Evolutionary conservation across 2,797 vertebrate species (phyloP).

Genomic region (Glossophaga mutica): DNA sequence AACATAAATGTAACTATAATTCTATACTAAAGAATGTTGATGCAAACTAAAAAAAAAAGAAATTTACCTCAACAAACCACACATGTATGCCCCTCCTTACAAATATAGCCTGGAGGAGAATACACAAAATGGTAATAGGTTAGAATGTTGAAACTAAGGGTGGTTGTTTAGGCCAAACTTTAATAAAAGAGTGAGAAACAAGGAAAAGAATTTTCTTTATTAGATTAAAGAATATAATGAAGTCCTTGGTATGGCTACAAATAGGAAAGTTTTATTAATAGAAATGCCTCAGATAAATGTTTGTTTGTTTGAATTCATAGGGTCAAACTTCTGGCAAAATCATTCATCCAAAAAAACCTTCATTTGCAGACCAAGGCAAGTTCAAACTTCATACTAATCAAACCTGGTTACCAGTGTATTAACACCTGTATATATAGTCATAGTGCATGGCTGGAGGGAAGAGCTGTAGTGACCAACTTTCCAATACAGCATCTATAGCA

Average conservation of each 20-base stretch:
- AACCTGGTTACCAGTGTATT: not conserved
- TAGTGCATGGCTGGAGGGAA: not conserved
- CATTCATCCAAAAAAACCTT: not conserved
- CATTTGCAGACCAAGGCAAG: not conserved
- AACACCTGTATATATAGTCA: not conserved
- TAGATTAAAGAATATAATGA: not conserved
- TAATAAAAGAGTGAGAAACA: not conserved
- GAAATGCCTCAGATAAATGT: not conserved
- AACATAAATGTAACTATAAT: not conserved
- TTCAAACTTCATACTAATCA: not conserved
- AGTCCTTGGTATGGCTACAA: not conserved
- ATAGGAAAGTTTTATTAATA: not conserved
- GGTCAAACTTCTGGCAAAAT: slow-evolving; percentile 3
- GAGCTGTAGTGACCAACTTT: not conserved
- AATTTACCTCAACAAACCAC: not conserved
- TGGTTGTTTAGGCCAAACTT: not conserved
- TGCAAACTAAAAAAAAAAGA: too few relatives aligned
- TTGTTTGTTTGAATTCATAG: not conserved
- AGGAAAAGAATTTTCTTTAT: not conserved
- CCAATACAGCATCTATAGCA: not conserved
- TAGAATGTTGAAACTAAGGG: not conserved
- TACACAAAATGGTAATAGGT: not conserved
- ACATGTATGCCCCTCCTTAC: not conserved
- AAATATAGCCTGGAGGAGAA: not conserved
- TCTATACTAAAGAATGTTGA: not conserved